Conservation (phyloP, 2,888 invertebrate species). For the Trachelus tabidus region DNA sequence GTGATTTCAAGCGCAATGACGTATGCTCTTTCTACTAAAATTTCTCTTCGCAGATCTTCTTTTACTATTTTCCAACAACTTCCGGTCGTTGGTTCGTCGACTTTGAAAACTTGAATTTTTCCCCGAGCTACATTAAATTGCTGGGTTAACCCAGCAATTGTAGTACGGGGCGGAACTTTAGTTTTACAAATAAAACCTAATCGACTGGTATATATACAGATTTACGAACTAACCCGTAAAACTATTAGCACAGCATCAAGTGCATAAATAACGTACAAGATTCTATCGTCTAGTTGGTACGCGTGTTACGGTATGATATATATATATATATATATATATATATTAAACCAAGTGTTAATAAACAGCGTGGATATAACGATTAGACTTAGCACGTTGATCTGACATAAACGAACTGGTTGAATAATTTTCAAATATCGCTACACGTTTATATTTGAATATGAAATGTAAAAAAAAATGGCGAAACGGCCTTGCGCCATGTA, state of each 20-base stretch:
- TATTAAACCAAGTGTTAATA: not conserved
- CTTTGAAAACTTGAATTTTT: not conserved
- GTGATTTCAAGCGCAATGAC: not conserved
- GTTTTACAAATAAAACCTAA: not conserved
- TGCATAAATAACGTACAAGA: not conserved
- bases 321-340: not conserved
- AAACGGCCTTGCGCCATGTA: slow-evolving; percentile 15
- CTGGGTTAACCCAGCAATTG: not conserved
- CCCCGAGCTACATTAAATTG: not conserved
- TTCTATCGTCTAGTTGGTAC: not conserved
- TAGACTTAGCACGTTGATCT: not conserved
- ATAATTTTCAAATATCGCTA: not conserved
- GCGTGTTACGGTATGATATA: not conserved
- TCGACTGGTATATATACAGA: not conserved
- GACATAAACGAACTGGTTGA: not conserved
- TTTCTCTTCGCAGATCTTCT: not conserved
- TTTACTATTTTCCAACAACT: not conserved
- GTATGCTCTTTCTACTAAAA: not conserved
- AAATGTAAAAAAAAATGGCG: not conserved
- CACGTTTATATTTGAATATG: not conserved
- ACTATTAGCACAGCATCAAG: not conserved
- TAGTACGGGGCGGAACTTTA: not conserved
- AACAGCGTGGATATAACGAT: not conserved
- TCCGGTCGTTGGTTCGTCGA: not conserved
- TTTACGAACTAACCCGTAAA: not conserved